Evolutionary conservation across 2,113 vertebrate genomes (phyloP).

Genomic region (Oryctolagus cuniculus): mOryCun1.1 NC_091439.1:71552001-71552500

Average conservation of each 20-base stretch:
- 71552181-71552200: too few species aligned
- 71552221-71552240: too few species aligned
- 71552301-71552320: conserved; percentile 7
- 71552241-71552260: neutral
- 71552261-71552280: neutral
- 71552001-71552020: too few species aligned
- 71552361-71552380: neutral
- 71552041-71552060: too few species aligned
- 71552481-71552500: neutral
- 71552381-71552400: conserved; percentile 1
- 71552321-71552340: conserved; percentile 4
- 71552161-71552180: too few species aligned
- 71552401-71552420: conserved; percentile 7
- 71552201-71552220: too few species aligned
- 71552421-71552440: neutral
- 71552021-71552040: too few species aligned
- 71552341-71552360: neutral
- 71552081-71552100: too few species aligned
- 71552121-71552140: too few species aligned
- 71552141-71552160: too few species aligned
- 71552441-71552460: conserved; percentile 16
- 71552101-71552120: too few species aligned
- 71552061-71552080: too few species aligned
- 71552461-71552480: conserved; percentile 4
- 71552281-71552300: neutral